Evolutionary conservation across 2,113 vertebrate species (phyloP), one percentile per base, ranked within the genome.

Genomic region (Myotis brandtii): DNA sequence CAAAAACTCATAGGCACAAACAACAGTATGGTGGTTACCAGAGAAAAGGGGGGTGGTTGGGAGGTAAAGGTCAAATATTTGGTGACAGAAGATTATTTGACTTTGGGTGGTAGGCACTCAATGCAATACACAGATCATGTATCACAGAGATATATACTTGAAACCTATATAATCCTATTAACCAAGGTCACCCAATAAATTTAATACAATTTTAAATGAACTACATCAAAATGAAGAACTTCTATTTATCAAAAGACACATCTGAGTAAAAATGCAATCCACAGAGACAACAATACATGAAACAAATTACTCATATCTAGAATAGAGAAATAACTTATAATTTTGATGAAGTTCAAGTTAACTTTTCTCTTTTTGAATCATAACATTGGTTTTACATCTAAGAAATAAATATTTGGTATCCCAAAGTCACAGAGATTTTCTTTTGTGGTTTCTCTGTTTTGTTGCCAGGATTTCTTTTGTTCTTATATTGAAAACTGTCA

Each of bases 301-400:
- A 75, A 66, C 27, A 83, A 84, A n/a, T 32, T 17, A 25, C 6
- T 93, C 2, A 66, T 52, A 72, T 72, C 46, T 20, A 70, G 54
- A 79, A 87, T 40, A 83, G 27, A 87, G 14, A 14, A 48, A 59
- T 20, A 85, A 88, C 3, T 88, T 52, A 85, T 76, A 86, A 59
- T 77, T 76, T 86, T 82, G 18, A 86, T 79, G 10, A 86, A 59
- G 9, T 75, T 76, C 34, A 84, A 84, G 25, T 76, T 85, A 76
- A 64, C 23, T 83, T 86, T 86, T 86, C 27, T 72, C 8, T 72
- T 92, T 88, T 59, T 30, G 62, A 86, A 81, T 91, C 13, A 86
- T 54, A 20, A 5, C 70, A 85, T 91, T 69, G 18, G 12, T 76
- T 95, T 95, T 32, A 81, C 25, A 56, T 21, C 7, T 64, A 91